Evolutionary conservation across 2,888 invertebrate genomes (phyloP), one percentile per base, ranked within the genome.

Genomic region (Labia minor): DNA sequence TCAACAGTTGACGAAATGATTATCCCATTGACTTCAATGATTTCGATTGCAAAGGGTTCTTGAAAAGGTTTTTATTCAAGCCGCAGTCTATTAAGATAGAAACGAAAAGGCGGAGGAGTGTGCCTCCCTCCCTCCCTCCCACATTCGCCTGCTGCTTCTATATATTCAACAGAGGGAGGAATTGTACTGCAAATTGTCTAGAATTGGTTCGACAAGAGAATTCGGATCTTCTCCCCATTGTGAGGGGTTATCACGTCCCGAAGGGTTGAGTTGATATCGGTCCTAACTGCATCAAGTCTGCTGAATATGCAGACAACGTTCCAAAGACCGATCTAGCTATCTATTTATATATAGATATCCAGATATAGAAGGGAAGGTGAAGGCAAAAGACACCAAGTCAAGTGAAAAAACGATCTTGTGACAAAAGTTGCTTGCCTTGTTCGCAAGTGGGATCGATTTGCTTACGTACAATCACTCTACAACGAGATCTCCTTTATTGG

Each of bases 121-220:
- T 26, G 26, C 26, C 4, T 8, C 26, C 26, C 26, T 26, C 26
- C 3, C 26, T 8, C 33, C 6, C 33, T 14, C 49, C 49, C 49
- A 16, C n/a, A n/a, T n/a, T n/a, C n/a, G 49, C 49, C 49, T n/a
- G n/a, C 49, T n/a, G n/a, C n/a, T 14, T 49, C 49, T 49, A 49
- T 49, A 49, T 49, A 49, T 49, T 49, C 49, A 49, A 49, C 49
- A 49, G 49, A 49, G 37, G 67, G 67, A 37, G 62, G 65, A 67
- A 67, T 67, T 67, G 65, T 67, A 62, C 67, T 67, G 67, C 65
- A 67, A 67, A 67, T 67, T 67, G 67, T 61, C 66, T 61, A 62
- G 62, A 66, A 66, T 66, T 66, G 66, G 37, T 49, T 67, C 67
- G 62, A 49, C 49, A 49, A 49, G 49, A 49, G 49, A 49, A 49